Conservation (phyloP, 2,888 invertebrate species). For the Steinernema hermaphroditum region DNA sequence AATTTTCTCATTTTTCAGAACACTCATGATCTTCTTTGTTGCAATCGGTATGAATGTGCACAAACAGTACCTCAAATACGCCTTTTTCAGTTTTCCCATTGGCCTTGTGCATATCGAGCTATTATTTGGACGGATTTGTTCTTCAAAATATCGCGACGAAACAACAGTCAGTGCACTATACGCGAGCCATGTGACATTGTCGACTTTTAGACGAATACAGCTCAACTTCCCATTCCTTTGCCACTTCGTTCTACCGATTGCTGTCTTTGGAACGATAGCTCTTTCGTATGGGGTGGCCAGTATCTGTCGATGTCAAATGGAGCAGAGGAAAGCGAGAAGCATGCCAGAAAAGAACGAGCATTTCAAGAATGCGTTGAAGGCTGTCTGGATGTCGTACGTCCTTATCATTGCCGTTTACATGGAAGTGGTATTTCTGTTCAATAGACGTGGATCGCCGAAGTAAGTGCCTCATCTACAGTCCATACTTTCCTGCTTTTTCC, state of each 20-base stretch:
- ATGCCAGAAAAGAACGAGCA: conserved; percentile 5
- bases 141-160: conserved; percentile 36
- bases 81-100: conserved; percentile 51
- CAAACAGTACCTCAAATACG: no score
- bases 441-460: background rate
- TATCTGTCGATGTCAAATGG: conserved; percentile 39
- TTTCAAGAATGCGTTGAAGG: background rate
- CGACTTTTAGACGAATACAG: conserved; percentile 25
- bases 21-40: conserved; percentile 34
- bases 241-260: conserved; percentile 43
- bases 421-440: background rate
- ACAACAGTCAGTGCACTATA: conserved; percentile 36
- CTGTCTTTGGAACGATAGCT: conserved; percentile 44
- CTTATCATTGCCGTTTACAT: background rate
- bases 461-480: background rate
- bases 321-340: conserved; percentile 28
- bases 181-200: background rate
- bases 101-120: conserved; percentile 49
- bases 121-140: conserved; percentile 44
- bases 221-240: conserved; percentile 37
- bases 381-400: background rate
- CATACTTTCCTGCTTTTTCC: background rate
- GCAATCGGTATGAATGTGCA: conserved; percentile 34
- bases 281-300: conserved; percentile 46
- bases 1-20: conserved; percentile 22